phyloP scores from a whole-genome alignment of 2,888 invertebrate genomes.

The Cheiracanthium punctorium region DNA sequence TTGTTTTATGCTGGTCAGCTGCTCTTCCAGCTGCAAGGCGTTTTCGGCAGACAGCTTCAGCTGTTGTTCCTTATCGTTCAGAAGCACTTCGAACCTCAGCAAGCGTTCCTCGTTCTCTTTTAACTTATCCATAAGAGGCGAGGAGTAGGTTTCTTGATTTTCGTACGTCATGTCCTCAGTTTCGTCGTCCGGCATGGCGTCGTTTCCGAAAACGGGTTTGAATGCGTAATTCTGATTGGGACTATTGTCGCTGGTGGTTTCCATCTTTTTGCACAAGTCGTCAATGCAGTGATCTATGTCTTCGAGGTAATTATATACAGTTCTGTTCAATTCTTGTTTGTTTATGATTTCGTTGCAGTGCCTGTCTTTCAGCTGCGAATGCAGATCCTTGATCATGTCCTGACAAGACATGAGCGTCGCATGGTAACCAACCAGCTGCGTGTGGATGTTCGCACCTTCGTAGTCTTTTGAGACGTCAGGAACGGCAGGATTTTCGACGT shows the following conservation, averaged over 20 bases:
- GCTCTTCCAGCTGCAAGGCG: slow-evolving; percentile 57
- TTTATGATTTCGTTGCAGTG: slow-evolving; percentile 64
- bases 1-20: slow-evolving; percentile 56
- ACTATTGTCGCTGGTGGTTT: slow-evolving; percentile 36
- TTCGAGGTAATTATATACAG: slow-evolving; percentile 60
- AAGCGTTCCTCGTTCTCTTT: slow-evolving; percentile 56
- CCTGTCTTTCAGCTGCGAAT: slow-evolving; percentile 61
- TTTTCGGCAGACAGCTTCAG: slow-evolving; percentile 56
- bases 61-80: slow-evolving; percentile 54
- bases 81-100: slow-evolving; percentile 47
- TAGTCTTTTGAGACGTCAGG: slow-evolving; percentile 9
- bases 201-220: slow-evolving; percentile 34
- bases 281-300: slow-evolving; percentile 67
- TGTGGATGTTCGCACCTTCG: slow-evolving; percentile 50
- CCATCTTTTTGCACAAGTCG: slow-evolving; percentile 65
- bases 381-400: slow-evolving; percentile 65
- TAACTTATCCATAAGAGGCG: slow-evolving; percentile 50
- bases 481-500: background rate
- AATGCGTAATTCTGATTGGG: slow-evolving; percentile 41
- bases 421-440: slow-evolving; percentile 56
- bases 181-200: background rate
- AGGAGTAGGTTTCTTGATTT: background rate
- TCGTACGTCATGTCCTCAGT: slow-evolving; percentile 34
- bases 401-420: slow-evolving; percentile 63
- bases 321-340: slow-evolving; percentile 60